These are phyloP conservation scores for Bombus haemorrhoidalis DNA, from an alignment of 1,140 invertebrate species.

Conservation along the genomic window DNA sequence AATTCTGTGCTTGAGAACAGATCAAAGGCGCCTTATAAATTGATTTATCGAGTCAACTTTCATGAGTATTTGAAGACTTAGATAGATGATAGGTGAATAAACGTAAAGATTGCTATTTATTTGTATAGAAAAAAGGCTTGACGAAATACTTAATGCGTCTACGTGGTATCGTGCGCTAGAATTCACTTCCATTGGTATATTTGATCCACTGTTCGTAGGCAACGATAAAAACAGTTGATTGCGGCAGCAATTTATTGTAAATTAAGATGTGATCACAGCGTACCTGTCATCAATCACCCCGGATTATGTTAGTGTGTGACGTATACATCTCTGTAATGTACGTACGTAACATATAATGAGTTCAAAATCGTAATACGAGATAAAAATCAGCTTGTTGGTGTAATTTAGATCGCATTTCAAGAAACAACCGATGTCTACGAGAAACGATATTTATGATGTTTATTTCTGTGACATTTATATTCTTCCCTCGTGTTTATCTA, in stretches of 20 bases:
- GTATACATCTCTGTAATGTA: neutral
- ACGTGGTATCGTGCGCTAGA: neutral
- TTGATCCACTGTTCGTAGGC: neutral
- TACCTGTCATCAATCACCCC: conserved; percentile 12
- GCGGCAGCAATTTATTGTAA: conserved; percentile 11
- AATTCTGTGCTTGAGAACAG: neutral
- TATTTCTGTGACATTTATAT: neutral
- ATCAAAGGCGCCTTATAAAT: neutral
- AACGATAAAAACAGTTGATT: neutral
- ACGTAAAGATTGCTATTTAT: neutral
- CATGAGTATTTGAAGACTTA: neutral
- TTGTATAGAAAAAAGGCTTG: neutral
- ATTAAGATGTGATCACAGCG: neutral
- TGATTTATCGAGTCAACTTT: neutral
- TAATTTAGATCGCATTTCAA: neutral
- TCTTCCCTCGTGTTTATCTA: neutral
- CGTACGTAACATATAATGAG: neutral
- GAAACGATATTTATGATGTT: neutral
- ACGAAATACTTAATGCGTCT: neutral
- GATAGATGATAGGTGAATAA: neutral
- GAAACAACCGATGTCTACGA: neutral
- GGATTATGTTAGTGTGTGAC: neutral
- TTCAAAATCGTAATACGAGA: neutral
- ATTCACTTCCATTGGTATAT: neutral
- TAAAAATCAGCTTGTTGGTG: neutral